Percentiles rank a stretch among this genome's conserved stretches.
phyloP scores from a whole-genome alignment of 2,888 invertebrate species.

The Campoletis raptor region DNA sequence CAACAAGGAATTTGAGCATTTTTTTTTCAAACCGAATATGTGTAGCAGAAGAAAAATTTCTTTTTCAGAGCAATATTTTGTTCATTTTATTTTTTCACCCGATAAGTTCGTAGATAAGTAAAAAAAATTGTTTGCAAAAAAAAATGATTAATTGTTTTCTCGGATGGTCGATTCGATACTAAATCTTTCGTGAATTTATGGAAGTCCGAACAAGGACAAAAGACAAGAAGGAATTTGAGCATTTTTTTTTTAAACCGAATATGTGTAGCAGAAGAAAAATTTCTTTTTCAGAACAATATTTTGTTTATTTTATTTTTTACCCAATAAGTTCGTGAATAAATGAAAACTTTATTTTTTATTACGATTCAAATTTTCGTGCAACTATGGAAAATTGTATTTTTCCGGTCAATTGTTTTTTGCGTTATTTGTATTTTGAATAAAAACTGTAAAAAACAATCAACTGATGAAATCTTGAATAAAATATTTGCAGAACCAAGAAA shows the following conservation, averaged over 20 bases:
- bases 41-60: background rate
- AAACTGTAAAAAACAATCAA: background rate
- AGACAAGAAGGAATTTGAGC: conserved; percentile 11
- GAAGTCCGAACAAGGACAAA: background rate
- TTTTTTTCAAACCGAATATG: background rate
- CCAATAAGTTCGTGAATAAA: background rate
- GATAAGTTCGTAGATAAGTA: too few relatives aligned
- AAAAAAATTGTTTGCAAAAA: too few relatives aligned
- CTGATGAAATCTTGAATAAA: background rate
- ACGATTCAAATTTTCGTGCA: background rate
- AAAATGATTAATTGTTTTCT: too few relatives aligned
- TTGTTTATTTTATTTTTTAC: background rate
- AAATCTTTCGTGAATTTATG: conserved; percentile 19
- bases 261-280: background rate
- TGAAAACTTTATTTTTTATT: background rate
- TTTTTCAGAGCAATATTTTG: background rate
- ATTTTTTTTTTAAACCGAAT: background rate
- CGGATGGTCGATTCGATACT: conserved; percentile 24
- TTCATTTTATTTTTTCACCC: background rate
- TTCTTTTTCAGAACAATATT: background rate
- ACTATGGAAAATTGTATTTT: background rate
- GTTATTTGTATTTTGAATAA: background rate
- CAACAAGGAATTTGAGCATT: conserved; percentile 9
- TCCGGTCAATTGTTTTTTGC: background rate
- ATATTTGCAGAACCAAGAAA: background rate